Evolutionary conservation across 1,140 invertebrate genomes (phyloP).

Genomic region (Branchinecta lynchi): DNA sequence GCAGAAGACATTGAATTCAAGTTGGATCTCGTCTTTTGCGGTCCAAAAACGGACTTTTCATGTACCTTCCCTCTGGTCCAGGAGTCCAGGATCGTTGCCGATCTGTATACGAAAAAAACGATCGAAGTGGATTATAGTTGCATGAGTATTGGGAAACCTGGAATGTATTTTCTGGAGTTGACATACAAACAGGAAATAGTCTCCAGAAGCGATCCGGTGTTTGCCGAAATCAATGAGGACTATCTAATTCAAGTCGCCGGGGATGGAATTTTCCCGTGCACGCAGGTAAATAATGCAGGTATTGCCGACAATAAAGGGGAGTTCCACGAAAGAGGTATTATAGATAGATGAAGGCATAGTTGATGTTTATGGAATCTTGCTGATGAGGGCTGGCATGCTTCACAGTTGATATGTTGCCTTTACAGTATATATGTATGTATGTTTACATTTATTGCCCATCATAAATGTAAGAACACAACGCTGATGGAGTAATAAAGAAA

Average conservation of each 20-base stretch:
- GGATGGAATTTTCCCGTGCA: not conserved
- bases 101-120: not conserved
- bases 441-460: not conserved
- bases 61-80: not conserved
- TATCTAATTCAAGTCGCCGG: not conserved
- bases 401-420: too few relatives aligned
- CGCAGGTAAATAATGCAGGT: not conserved
- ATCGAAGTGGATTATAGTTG: not conserved
- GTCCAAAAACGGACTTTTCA: not conserved
- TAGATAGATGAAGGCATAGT: too few relatives aligned
- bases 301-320: not conserved
- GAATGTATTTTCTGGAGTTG: not conserved
- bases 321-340: too few relatives aligned
- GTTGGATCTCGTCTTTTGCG: not conserved
- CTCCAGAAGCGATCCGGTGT: not conserved
- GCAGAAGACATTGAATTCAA: not conserved
- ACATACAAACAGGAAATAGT: not conserved
- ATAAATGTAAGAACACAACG: not conserved
- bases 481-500: too few relatives aligned
- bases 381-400: too few relatives aligned
- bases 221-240: slow-evolving; percentile 3
- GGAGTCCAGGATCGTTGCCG: not conserved
- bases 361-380: too few relatives aligned
- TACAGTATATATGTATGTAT: not conserved
- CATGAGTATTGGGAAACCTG: not conserved